Percentiles rank a stretch among this genome's conserved stretches.
phyloP scores from a whole-genome alignment of 2,888 invertebrate genomes.

The Drosophila quinaria region DNA sequence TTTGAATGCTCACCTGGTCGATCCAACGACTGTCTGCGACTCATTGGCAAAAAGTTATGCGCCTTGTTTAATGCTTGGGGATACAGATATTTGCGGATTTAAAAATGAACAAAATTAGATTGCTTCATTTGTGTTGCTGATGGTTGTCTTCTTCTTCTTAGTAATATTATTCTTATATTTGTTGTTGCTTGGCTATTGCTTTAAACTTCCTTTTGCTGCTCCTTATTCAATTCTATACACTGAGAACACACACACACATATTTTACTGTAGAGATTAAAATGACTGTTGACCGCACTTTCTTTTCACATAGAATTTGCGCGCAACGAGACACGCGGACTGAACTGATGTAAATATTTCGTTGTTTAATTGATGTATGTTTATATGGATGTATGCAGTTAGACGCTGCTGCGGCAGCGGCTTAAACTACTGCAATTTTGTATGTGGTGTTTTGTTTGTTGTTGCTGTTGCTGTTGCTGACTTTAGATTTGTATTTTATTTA shows the following conservation, averaged over 20 bases:
- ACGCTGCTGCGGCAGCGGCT: constrained; percentile 37
- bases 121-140: constrained; percentile 72
- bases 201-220: constrained; percentile 52
- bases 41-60: constrained; percentile 80
- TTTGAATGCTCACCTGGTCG: constrained; percentile 78
- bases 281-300: constrained; percentile 61
- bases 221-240: constrained; percentile 75
- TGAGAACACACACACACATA: constrained; percentile 52
- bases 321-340: constrained; percentile 49
- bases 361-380: constrained; percentile 22
- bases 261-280: constrained; percentile 42
- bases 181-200: constrained; percentile 57
- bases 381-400: constrained; percentile 41
- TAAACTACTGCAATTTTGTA: constrained; percentile 42
- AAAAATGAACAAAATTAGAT: constrained; percentile 64
- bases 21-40: constrained; percentile 83
- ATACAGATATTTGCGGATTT: constrained; percentile 66
- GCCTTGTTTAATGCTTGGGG: constrained; percentile 69
- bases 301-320: constrained; percentile 57
- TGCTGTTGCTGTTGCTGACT: constrained; percentile 49
- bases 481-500: constrained; percentile 48
- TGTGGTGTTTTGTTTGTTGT: constrained; percentile 62
- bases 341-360: constrained; percentile 49
- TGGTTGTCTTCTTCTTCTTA: constrained; percentile 30
- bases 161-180: constrained; percentile 28